Base-by-base conservation (phyloP, 2,797 vertebrate species). In the Gymnothorax reevesii region DNA sequence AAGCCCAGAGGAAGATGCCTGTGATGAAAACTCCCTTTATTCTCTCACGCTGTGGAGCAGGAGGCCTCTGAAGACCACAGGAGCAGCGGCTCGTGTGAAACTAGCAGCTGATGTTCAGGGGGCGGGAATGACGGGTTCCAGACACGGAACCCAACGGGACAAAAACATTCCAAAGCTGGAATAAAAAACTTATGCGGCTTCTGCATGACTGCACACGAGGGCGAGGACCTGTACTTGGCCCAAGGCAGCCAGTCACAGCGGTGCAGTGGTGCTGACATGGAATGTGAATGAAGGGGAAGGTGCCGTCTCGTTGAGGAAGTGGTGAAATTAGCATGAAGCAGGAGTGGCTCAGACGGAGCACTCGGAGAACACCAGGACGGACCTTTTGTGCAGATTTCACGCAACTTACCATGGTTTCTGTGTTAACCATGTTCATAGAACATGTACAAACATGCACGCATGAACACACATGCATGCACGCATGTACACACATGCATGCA, bases 401-500 rank as follows among this genome's bases (percentile, higher is more conserved):
- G 54, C 20, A 20, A 54, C 17, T 3, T 20, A 52, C 3, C 1
- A 49, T 13, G 6, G 6, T 73, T 25, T 27, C 69, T 73, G 71
- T 75, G 7, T 79, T 54, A 79, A 20, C 15, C 66, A 85, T 87
- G 83, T 64, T 77, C 12, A 59, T 4, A 62, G 10, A 13, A 13
- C 69, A 27, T 33, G 9, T 27, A 73, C 69, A 27, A 9, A 73
- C 69, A 8, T 0, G 22, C 22, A 7, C 66, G 17, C 5, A 25
- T 4, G 17, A 22, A 69, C 22, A 25, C 22, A 25, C 64, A n/a
- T 6, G 22, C n/a, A 2, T 6, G 3, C 64, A 69, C 4, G 25
- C 20, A 69, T 69, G 85, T 66, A 55, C 85, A 79, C 85, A 85
- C 75, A 64, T 71, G 75, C 71, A 86, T 52, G 84, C 59, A 88